Conservation (phyloP, 2,113 vertebrate genomes). For the Ellobius talpinus region DNA sequence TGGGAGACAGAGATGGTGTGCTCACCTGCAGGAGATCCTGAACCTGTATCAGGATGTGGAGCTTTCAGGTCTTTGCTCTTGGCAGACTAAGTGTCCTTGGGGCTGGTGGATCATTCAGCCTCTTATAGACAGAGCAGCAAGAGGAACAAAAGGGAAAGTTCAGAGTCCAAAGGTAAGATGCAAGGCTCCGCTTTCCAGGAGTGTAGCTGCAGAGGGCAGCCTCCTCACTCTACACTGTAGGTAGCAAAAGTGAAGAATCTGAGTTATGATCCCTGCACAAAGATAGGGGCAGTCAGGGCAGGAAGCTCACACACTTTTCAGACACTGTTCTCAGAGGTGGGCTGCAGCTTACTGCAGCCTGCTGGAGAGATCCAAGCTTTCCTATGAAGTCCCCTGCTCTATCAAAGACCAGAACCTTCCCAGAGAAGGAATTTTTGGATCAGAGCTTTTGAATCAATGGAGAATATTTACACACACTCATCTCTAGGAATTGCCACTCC, state of each 20-base stretch:
- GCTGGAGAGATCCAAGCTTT: background rate
- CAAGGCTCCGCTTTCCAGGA: background rate
- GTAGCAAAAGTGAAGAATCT: background rate
- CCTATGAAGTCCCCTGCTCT: background rate
- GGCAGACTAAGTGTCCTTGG: background rate
- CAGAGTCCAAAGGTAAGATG: background rate
- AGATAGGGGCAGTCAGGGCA: background rate
- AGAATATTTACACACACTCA: constrained; percentile 7
- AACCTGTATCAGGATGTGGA: background rate
- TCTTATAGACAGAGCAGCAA: background rate
- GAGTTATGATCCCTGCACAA: background rate
- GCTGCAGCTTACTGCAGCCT: background rate
- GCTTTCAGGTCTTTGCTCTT: background rate
- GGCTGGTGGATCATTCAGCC: background rate
- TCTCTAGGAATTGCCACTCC: background rate
- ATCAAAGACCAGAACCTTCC: background rate
- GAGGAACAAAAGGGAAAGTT: background rate
- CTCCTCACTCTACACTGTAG: background rate
- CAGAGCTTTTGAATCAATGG: constrained; percentile 3
- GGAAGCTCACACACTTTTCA: background rate
- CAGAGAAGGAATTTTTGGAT: background rate
- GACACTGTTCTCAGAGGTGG: background rate
- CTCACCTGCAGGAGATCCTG: background rate
- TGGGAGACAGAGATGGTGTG: background rate
- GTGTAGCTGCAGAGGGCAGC: background rate